Evolutionary conservation across 2,797 vertebrate species (phyloP), one percentile per base, ranked within the genome.

Genomic region (Protosalanx chinensis): DNA sequence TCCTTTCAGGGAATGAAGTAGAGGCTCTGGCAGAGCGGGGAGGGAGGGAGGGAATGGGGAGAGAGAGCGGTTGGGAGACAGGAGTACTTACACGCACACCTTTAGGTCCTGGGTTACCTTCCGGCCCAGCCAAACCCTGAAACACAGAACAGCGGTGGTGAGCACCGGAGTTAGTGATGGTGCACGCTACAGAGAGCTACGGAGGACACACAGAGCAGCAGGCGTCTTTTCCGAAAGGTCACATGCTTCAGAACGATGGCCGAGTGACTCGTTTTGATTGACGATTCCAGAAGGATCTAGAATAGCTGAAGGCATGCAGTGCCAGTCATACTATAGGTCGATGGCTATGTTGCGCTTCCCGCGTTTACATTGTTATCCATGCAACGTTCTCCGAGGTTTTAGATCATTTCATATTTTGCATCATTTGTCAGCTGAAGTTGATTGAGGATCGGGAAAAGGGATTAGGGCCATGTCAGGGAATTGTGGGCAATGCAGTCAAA

Each of bases 31-130:
- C 41, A 61, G 65, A 5, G 60, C 70, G 69, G 8, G 46, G 60
- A 51, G 72, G 51, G 27, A 27, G 29, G 56, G 20, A 69, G 53
- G 16, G 3, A 6, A 3, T 1, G 46, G 46, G 46, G 32, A 32
- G 60, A 23, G 33, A 82, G 15, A 33, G 59, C 85, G 57, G 75
- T 64, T 72, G 65, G 66, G 59, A 59, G 75, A 72, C 51, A 59
- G 64, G 58, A 56, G 77, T 91, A 96, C 97, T 95, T 95, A 98
- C 97, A 86, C 93, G 90, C 75, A 94, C 77, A 89, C 97, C 97
- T 94, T 98, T 98, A 86, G 95, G 92, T 72, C 97, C 97, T 59
- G 93, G 93, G 89, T 92, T 94, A 88, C 97, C 97, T 93, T 98
- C 92, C 72, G 95, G 96, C 81, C 97, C 97, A 80, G 90, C 95